These are phyloP conservation scores for Centrocercus urophasianus DNA, from an alignment of 2,113 vertebrate genomes.

Conservation along the genomic window DNA sequence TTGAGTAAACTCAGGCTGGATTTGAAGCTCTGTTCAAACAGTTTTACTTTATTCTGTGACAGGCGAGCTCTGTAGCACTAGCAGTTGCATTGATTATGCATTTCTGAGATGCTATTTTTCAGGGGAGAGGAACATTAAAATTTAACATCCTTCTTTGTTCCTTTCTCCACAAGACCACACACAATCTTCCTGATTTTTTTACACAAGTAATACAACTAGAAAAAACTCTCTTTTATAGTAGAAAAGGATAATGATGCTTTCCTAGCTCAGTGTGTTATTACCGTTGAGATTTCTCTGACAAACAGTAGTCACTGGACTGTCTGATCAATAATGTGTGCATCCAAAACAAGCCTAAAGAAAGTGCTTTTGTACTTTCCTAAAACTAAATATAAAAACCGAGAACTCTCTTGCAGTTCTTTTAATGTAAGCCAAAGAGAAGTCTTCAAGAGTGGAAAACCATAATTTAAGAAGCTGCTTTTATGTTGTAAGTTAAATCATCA, in stretches of 20 bases:
- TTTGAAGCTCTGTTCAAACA: background rate
- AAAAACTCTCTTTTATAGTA: background rate
- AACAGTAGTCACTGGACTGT: background rate
- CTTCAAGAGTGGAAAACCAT: background rate
- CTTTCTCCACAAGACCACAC: background rate
- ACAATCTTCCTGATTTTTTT: background rate
- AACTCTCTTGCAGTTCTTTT: background rate
- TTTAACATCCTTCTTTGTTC: background rate
- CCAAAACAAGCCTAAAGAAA: constrained; percentile 8
- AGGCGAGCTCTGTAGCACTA: background rate
- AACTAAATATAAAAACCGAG: background rate
- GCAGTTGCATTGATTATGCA: background rate
- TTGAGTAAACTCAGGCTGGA: background rate
- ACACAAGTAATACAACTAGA: background rate
- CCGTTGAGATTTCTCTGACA: background rate
- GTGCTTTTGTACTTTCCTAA: background rate
- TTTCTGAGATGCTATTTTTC: background rate
- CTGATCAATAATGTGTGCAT: background rate
- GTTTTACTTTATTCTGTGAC: background rate
- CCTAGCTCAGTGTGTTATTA: background rate
- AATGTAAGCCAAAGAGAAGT: background rate
- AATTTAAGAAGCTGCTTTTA: constrained; percentile 38
- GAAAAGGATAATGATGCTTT: background rate
- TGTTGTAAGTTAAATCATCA: constrained; percentile 43
- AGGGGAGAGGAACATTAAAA: background rate